Percentiles rank a stretch among this genome's conserved stretches.
These are phyloP conservation scores for Trichacis sp. DNA, from an alignment of 2,888 invertebrate genomes.

Conservation along the genomic window DNA sequence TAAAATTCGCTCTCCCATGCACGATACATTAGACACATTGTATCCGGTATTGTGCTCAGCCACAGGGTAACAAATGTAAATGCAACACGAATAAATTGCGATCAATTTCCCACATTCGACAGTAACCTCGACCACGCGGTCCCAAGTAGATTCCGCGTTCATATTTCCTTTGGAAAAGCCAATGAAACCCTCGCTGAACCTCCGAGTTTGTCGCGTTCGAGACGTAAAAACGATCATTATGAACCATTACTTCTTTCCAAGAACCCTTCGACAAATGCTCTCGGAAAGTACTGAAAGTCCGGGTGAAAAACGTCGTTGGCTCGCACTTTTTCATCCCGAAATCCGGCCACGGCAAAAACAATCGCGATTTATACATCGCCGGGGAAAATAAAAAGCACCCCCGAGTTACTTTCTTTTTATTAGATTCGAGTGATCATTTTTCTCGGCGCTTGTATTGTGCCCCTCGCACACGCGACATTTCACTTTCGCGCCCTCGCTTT, in stretches of 20 bases:
- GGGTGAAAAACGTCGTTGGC: not conserved
- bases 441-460: not conserved
- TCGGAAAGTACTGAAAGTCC: not conserved
- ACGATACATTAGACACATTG: no score
- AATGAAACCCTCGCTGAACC: slow-evolving; percentile 12
- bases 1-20: no score
- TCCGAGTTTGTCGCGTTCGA: slow-evolving; percentile 2
- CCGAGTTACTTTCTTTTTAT: not conserved
- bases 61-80: slow-evolving; percentile 26
- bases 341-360: not conserved
- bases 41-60: slow-evolving; percentile 2
- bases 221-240: not conserved
- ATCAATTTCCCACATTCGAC: slow-evolving; percentile 18
- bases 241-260: not conserved
- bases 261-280: not conserved
- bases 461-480: not conserved
- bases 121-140: slow-evolving; percentile 14
- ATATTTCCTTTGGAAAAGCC: slow-evolving; percentile 14
- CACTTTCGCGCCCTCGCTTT: not conserved
- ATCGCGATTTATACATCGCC: not conserved
- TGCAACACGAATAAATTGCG: slow-evolving; percentile 22
- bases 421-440: not conserved
- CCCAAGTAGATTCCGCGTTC: slow-evolving; percentile 21
- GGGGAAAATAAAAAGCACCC: not conserved
- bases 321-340: not conserved